Evolutionary conservation across 2,113 vertebrate genomes (phyloP).

Genomic region (Thomomys bottae): DNA sequence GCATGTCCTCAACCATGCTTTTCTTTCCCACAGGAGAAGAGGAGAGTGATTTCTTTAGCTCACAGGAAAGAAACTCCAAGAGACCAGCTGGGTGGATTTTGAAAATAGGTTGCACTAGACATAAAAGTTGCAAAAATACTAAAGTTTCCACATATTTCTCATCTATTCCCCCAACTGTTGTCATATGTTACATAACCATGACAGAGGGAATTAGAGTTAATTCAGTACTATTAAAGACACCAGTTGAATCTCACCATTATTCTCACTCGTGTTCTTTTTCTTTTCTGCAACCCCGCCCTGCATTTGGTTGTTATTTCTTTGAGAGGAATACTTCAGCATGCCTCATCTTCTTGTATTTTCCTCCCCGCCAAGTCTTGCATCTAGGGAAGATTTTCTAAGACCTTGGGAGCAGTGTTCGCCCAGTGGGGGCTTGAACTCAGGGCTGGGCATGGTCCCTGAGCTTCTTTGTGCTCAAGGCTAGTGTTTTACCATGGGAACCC

Average conservation of each 20-base stretch:
- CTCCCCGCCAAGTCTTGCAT: background rate
- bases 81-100: background rate
- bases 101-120: background rate
- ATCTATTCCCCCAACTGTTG: background rate
- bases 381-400: background rate
- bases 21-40: background rate
- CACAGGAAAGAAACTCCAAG: background rate
- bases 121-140: background rate
- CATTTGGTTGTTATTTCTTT: background rate
- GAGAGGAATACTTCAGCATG: background rate
- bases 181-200: background rate
- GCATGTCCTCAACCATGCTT: background rate
- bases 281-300: background rate
- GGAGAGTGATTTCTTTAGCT: constrained; percentile 1
- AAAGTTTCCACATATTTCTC: background rate
- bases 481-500: too few species aligned
- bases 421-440: too few species aligned
- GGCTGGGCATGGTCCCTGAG: too few species aligned
- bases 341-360: background rate
- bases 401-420: background rate
- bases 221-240: background rate
- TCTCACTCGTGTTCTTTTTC: background rate
- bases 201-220: background rate
- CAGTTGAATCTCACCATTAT: background rate
- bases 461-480: too few species aligned